Percentiles rank a stretch among this genome's conserved stretches.
Evolutionary conservation across 2,113 vertebrate species (phyloP).

Genomic region (Alligator sinensis): DNA sequence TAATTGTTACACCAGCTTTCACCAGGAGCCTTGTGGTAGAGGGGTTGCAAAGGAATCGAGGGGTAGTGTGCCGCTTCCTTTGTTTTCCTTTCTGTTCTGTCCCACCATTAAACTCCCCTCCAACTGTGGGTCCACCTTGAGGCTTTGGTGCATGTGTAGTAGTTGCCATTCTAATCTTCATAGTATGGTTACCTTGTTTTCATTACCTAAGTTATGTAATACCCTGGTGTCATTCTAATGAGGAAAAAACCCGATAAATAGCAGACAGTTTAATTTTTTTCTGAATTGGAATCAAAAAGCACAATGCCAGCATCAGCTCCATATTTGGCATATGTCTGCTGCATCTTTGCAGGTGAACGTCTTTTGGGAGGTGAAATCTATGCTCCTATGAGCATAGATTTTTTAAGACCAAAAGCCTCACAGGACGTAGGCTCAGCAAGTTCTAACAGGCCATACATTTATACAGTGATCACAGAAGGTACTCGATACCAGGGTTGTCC

Average conservation of each 20-base stretch:
- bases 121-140: background rate
- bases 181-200: background rate
- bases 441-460: background rate
- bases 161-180: background rate
- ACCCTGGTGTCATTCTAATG: background rate
- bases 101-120: background rate
- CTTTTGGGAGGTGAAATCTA: rapidly evolving
- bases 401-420: background rate
- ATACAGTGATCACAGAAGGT: background rate
- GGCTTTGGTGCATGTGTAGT: rapidly evolving
- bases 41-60: background rate
- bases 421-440: background rate
- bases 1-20: background rate
- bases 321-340: background rate
- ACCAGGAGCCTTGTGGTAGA: background rate
- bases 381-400: background rate
- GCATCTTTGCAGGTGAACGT: background rate
- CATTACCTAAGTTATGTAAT: constrained; percentile 21
- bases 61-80: background rate
- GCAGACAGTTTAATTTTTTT: constrained; percentile 1
- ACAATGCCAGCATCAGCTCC: background rate
- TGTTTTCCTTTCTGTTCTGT: background rate
- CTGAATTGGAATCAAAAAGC: background rate
- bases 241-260: background rate
- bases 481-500: too few species aligned